Evolutionary conservation across 2,113 vertebrate genomes (phyloP).

Genomic region (Barbus barbus): DNA sequence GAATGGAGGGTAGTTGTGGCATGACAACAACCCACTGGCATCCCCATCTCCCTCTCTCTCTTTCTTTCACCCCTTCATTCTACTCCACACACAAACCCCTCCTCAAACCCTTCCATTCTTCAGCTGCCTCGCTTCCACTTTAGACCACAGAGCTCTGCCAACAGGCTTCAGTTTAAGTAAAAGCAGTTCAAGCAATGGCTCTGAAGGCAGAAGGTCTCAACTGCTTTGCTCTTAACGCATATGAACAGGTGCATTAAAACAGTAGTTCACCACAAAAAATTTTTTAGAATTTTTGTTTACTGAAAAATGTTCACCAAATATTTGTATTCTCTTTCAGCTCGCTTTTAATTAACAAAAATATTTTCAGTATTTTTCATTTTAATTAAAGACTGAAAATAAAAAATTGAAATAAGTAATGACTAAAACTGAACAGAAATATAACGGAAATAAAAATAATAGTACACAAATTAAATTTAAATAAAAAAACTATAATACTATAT

Average conservation of each 20-base stretch:
- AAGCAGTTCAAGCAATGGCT: background rate
- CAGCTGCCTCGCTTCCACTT: conserved; percentile 56
- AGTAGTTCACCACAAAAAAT: background rate
- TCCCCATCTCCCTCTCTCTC: conserved; percentile 40
- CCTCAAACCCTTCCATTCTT: conserved; percentile 41
- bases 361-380: too few relatives aligned
- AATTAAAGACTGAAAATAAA: too few relatives aligned
- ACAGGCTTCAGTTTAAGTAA: conserved; percentile 8
- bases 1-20: conserved; percentile 60
- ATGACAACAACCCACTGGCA: conserved; percentile 58
- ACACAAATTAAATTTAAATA: too few relatives aligned
- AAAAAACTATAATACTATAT: too few relatives aligned
- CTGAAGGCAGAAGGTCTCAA: background rate
- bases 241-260: background rate
- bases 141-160: conserved; percentile 49
- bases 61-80: conserved; percentile 34
- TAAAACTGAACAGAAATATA: too few relatives aligned
- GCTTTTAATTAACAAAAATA: too few relatives aligned
- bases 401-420: too few relatives aligned
- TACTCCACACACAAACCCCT: conserved; percentile 45
- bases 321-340: too few relatives aligned
- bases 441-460: too few relatives aligned
- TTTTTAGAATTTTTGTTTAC: too few relatives aligned
- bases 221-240: background rate
- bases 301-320: too few relatives aligned